phyloP scores from a whole-genome alignment of 2,797 vertebrate species.

The Paramormyrops hopkinsi region DNA sequence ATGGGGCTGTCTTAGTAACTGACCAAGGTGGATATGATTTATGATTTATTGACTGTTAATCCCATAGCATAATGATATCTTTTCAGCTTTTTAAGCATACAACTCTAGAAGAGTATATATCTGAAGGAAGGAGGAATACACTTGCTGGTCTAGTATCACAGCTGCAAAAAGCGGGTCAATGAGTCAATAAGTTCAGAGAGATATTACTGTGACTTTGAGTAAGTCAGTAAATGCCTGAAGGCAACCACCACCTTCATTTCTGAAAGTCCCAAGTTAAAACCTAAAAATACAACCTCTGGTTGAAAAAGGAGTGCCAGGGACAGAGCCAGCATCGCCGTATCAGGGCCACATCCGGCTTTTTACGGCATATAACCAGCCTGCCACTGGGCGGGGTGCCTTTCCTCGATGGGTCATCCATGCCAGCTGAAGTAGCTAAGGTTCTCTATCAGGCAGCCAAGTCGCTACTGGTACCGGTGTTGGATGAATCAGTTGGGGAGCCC shows the following conservation, averaged over 20 bases:
- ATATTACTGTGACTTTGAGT: slow-evolving; percentile 17
- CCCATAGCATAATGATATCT: neutral
- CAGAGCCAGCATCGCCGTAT: neutral
- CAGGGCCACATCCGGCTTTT: neutral
- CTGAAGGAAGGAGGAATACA: neutral
- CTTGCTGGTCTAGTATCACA: neutral
- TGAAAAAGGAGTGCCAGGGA: slow-evolving; percentile 11
- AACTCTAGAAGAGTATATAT: neutral
- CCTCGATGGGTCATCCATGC: neutral
- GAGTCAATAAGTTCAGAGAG: neutral
- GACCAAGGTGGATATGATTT: neutral
- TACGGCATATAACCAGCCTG: neutral
- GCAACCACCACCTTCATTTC: slow-evolving; percentile 29
- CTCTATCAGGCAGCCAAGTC: neutral
- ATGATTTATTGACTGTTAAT: neutral
- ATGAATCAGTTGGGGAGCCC: neutral
- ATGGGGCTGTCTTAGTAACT: neutral
- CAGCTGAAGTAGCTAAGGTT: neutral
- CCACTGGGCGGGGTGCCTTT: no score
- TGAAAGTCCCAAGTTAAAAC: slow-evolving; percentile 31
- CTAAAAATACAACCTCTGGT: slow-evolving; percentile 37
- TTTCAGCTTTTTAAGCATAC: neutral
- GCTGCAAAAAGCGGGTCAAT: neutral
- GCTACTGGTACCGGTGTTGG: neutral
- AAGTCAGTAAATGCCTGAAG: slow-evolving; percentile 28